phyloP scores from a whole-genome alignment of 2,797 vertebrate genomes.

The Carcharodon carcharias region DNA sequence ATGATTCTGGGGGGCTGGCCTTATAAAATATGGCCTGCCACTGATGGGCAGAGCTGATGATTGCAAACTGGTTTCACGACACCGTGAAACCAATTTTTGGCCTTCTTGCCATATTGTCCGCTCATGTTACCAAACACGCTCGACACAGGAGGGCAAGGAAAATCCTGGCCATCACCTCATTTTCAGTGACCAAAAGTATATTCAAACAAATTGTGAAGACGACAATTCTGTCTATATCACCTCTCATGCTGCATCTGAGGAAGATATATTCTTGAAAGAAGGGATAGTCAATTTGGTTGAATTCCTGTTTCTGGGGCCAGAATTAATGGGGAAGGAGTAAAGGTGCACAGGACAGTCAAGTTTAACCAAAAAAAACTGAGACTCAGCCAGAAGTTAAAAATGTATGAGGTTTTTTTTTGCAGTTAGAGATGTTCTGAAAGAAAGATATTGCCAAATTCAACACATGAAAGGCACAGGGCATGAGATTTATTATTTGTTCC shows the following conservation, averaged over 20 bases:
- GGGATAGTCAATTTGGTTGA: background rate
- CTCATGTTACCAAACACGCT: no score
- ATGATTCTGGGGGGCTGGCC: no score
- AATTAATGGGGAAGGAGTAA: background rate
- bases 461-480: background rate
- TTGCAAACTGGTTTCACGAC: no score
- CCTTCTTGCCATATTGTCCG: no score
- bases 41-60: no score
- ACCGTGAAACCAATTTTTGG: no score
- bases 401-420: background rate
- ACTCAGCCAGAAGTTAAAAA: background rate
- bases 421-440: background rate
- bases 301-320: background rate
- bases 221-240: background rate
- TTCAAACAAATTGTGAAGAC: background rate
- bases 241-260: background rate
- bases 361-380: background rate
- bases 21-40: no score
- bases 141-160: no score
- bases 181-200: background rate
- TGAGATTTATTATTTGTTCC: background rate
- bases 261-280: background rate
- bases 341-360: background rate
- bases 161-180: no score
- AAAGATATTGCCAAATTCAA: background rate